phyloP scores from a whole-genome alignment of 2,797 vertebrate species.

The Pelochelys cantorii region DNA sequence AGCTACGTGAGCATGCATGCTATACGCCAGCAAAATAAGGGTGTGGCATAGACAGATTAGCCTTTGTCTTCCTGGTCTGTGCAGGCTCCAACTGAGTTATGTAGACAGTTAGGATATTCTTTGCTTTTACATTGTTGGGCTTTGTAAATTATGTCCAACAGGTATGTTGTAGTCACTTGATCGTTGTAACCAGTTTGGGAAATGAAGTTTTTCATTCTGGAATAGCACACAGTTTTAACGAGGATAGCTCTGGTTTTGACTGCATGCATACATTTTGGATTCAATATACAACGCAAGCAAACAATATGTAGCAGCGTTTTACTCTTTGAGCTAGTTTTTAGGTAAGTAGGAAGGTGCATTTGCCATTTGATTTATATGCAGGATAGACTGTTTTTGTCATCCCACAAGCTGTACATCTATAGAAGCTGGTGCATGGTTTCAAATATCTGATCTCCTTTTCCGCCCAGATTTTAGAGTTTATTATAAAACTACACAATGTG shows the following conservation, averaged over 20 bases:
- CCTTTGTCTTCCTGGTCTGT: background rate
- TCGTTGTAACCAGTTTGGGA: background rate
- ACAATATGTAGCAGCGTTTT: background rate
- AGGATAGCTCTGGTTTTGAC: background rate
- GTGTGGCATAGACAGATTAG: background rate
- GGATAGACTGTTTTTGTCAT: background rate
- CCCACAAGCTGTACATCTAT: background rate
- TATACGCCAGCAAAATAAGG: background rate
- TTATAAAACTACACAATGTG: background rate
- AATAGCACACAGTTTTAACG: background rate
- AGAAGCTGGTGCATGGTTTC: background rate
- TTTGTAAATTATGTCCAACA: constrained; percentile 1
- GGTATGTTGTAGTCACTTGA: background rate
- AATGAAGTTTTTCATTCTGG: background rate
- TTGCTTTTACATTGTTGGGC: background rate
- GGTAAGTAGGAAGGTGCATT: background rate
- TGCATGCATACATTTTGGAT: background rate
- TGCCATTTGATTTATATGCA: background rate
- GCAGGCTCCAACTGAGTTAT: background rate
- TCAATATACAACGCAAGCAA: background rate
- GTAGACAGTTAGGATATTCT: background rate
- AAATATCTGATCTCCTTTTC: background rate
- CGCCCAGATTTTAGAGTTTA: constrained; percentile 1
- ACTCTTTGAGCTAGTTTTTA: background rate
- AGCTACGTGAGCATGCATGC: background rate